Evolutionary conservation across 2,888 invertebrate species (phyloP).

Genomic region (Andrena minutula): DNA sequence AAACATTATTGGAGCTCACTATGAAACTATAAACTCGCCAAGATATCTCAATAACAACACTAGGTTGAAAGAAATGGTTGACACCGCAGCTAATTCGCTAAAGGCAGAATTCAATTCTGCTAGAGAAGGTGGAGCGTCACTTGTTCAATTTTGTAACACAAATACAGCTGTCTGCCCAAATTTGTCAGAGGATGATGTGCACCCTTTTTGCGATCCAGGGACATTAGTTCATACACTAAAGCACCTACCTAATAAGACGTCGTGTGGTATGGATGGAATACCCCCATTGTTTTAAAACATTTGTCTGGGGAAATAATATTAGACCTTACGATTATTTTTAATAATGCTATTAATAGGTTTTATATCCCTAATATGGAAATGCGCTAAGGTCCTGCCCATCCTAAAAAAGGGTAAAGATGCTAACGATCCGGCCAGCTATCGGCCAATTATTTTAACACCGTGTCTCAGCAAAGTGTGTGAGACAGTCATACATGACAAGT

Average conservation of each 20-base stretch:
- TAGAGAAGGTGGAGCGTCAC: fast-evolving
- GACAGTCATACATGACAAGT: slow-evolving; percentile 34
- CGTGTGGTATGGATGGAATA: too few species aligned
- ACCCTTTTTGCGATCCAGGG: too few species aligned
- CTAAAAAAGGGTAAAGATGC: slow-evolving; percentile 46
- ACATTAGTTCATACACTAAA: too few species aligned
- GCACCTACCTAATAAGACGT: too few species aligned
- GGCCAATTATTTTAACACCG: slow-evolving; percentile 47
- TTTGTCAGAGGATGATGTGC: too few species aligned
- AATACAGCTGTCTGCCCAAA: too few species aligned
- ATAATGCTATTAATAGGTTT: slow-evolving; percentile 61
- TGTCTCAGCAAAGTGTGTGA: slow-evolving; percentile 56
- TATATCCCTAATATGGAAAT: slow-evolving; percentile 61
- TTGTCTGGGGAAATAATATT: too few species aligned
- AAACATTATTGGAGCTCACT: slow-evolving; percentile 8
- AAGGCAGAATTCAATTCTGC: neutral
- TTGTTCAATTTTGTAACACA: neutral
- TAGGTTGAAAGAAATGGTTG: neutral
- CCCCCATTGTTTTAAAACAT: too few species aligned
- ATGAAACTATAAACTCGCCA: too few species aligned
- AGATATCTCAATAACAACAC: neutral
- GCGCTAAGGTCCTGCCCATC: slow-evolving; percentile 38
- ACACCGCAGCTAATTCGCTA: neutral
- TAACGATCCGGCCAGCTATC: slow-evolving; percentile 13
- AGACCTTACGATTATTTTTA: slow-evolving; percentile 39